Evolutionary conservation across 2,113 vertebrate genomes (phyloP), one percentile per base, ranked within the genome.

Genomic region (Salvelinus alpinus): DNA sequence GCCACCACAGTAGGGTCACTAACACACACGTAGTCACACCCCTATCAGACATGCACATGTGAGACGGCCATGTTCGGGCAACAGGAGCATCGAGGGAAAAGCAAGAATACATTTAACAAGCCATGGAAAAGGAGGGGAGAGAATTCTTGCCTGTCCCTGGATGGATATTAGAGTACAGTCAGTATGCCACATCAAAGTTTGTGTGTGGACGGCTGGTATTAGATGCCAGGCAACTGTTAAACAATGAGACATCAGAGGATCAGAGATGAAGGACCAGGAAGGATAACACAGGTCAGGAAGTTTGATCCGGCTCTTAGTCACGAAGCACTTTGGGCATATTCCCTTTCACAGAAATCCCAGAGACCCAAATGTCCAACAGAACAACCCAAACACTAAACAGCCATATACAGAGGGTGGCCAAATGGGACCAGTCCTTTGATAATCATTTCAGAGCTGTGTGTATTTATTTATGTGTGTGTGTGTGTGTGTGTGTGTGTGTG

Each of bases 171-270:
- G 74, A 88, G 87, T 86, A 65, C 31, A 92, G 90, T 86, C 88
- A 86, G 85, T 90, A 86, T 90, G 91, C 85, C 85, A 91, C 91
- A 94, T 94, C 92, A 93, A 95, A 94, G 59, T 62, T n/a, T 60
- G 78, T 13, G 82, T 60, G 82, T 85, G 34, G 13, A 13, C 83
- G 1, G 75, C 90, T 91, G 1, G 0, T 80, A 90, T 90, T 82
- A 89, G 85, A 88, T 79, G 90, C 90, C 92, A 90, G 93, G 86
- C 88, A 90, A 93, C 87, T 88, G 91, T 85, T 90, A 88, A 94
- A 93, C 89, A 93, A 91, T 3, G 77, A 90, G 80, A 90, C 82
- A 88, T 85, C 70, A 85, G 80, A 82, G 68, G 18, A 86, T 73
- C 80, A 12, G 54, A 92, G 83, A 92, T 88, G 93, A 93, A 93